phyloP scores from a whole-genome alignment of 2,797 vertebrate genomes.

The Botia almorhae region DNA sequence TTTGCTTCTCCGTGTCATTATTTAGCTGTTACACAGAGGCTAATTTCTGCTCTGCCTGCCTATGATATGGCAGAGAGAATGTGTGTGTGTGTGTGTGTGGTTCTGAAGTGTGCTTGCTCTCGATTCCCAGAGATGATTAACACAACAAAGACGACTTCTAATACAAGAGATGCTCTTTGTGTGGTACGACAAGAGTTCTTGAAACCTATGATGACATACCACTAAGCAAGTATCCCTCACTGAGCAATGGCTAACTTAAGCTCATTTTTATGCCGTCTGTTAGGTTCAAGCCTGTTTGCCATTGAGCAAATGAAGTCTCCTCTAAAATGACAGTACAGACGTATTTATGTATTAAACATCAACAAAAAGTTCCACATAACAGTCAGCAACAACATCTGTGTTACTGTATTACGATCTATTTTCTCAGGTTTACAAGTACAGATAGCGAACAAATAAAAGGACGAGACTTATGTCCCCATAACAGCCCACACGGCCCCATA shows the following conservation, averaged over 20 bases:
- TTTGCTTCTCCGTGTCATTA: constrained; percentile 31
- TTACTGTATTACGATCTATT: neutral
- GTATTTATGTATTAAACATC: too few relatives aligned
- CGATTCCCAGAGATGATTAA: constrained; percentile 46
- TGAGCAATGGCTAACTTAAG: too few relatives aligned
- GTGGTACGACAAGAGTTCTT: too few relatives aligned
- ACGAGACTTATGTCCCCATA: neutral
- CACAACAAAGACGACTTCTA: constrained; percentile 48
- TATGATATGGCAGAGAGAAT: constrained; percentile 6
- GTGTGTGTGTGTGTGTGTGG: neutral
- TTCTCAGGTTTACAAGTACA: neutral
- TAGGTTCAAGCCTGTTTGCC: too few relatives aligned
- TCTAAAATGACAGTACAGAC: too few relatives aligned
- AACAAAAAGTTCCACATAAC: too few relatives aligned
- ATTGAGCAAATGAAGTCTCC: too few relatives aligned
- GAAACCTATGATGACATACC: too few relatives aligned
- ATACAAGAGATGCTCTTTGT: constrained; percentile 31
- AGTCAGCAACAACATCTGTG: too few relatives aligned
- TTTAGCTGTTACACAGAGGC: constrained; percentile 11
- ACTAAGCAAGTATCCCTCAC: too few relatives aligned
- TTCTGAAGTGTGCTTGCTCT: neutral
- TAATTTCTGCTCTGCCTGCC: constrained; percentile 31
- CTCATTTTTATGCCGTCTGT: too few relatives aligned
- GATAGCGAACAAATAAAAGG: neutral
- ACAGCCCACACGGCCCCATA: neutral